These are phyloP conservation scores for Amiota minor DNA, from an alignment of 2,888 invertebrate species.

Conservation along the genomic window DNA sequence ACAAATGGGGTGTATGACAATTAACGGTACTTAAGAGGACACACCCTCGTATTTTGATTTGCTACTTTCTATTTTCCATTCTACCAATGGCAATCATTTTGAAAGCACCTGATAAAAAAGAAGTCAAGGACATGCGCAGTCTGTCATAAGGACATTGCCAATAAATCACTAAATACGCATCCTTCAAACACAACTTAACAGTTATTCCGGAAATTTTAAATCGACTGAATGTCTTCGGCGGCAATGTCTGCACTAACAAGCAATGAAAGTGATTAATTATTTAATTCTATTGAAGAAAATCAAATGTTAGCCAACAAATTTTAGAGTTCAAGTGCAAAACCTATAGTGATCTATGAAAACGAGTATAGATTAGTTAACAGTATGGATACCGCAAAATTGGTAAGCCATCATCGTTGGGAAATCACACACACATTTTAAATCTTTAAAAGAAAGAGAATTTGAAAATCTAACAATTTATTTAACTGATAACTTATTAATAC, in stretches of 20 bases:
- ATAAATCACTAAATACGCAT: constrained; percentile 43
- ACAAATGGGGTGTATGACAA: constrained; percentile 5
- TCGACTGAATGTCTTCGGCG: constrained; percentile 52
- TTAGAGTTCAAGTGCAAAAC: constrained; percentile 45
- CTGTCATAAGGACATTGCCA: neutral
- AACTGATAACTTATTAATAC: constrained; percentile 8
- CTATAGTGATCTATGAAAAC: constrained; percentile 34
- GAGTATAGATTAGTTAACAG: constrained; percentile 27
- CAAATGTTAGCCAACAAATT: constrained; percentile 31
- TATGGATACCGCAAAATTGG: constrained; percentile 66
- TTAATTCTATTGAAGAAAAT: constrained; percentile 59
- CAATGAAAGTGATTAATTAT: constrained; percentile 47
- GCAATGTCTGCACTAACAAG: constrained; percentile 44
- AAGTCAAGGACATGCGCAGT: constrained; percentile 60
- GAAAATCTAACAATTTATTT: constrained; percentile 18
- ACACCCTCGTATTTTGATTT: constrained; percentile 40
- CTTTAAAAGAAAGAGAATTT: constrained; percentile 12
- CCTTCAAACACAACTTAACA: constrained; percentile 43
- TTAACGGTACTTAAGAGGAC: neutral
- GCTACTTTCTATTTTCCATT: neutral
- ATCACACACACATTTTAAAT: constrained; percentile 27
- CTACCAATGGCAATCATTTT: constrained; percentile 45
- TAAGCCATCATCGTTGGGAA: constrained; percentile 49
- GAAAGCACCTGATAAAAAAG: constrained; percentile 30
- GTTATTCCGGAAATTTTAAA: constrained; percentile 55